Percentiles rank a stretch among this genome's conserved stretches.
Evolutionary conservation across 2,113 vertebrate species (phyloP).

Genomic region (Phaethornis superciliosus): DNA sequence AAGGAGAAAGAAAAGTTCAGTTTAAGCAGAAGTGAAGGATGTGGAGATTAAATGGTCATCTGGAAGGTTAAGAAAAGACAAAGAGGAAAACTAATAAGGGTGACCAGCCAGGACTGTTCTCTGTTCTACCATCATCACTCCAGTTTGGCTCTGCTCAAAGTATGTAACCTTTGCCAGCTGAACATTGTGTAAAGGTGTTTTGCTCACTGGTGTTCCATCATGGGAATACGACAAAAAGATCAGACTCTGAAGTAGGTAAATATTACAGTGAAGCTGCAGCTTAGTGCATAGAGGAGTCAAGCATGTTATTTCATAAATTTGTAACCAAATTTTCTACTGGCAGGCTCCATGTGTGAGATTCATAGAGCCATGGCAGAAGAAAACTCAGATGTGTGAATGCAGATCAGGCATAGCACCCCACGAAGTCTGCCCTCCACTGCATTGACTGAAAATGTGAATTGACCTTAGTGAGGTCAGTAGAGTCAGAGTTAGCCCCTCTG

Average conservation of each 20-base stretch:
- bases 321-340: neutral
- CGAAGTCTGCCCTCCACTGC: neutral
- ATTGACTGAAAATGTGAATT: neutral
- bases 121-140: neutral
- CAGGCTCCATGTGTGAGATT: neutral
- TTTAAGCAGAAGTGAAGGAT: neutral
- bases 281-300: neutral
- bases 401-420: neutral
- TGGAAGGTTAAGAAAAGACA: neutral
- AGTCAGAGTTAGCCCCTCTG: neutral
- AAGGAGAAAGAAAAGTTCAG: neutral
- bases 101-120: neutral
- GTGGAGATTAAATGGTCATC: neutral
- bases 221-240: neutral
- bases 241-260: neutral
- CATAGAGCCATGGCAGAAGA: neutral
- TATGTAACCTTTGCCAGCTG: neutral
- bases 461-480: neutral
- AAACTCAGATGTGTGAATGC: neutral
- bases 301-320: neutral
- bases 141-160: neutral
- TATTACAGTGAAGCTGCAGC: neutral
- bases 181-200: neutral
- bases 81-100: neutral
- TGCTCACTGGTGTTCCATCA: neutral